phyloP scores from a whole-genome alignment of 2,113 vertebrate species.

The Forbesichthys agassizii region DNA sequence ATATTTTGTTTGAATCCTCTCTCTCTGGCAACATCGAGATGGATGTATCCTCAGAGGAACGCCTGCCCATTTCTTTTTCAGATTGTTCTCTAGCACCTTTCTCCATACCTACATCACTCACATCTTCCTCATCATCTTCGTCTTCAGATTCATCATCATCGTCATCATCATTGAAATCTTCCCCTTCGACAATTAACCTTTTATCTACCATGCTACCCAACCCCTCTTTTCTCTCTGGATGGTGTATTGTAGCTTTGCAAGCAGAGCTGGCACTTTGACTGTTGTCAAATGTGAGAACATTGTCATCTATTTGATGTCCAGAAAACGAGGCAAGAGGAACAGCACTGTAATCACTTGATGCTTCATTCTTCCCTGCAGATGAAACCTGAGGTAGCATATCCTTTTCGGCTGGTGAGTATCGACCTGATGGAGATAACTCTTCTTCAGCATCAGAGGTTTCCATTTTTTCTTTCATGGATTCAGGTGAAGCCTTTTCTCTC shows the following conservation, averaged over 20 bases:
- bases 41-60: constrained; percentile 36
- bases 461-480: constrained; percentile 52
- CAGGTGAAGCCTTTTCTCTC: constrained; percentile 40
- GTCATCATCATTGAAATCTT: constrained; percentile 71
- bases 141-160: constrained; percentile 59
- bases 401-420: constrained; percentile 55
- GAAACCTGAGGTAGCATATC: constrained; percentile 52
- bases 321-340: constrained; percentile 28
- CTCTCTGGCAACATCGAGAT: constrained; percentile 52
- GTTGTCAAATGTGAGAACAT: constrained; percentile 70
- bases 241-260: constrained; percentile 49
- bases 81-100: constrained; percentile 92
- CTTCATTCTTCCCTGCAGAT: constrained; percentile 30
- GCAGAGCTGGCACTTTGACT: constrained; percentile 60
- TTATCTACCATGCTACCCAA: constrained; percentile 62
- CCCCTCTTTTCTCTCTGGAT: constrained; percentile 64
- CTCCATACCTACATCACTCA: constrained; percentile 89
- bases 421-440: constrained; percentile 53
- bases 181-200: constrained; percentile 71
- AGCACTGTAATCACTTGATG: constrained; percentile 28
- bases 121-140: constrained; percentile 65
- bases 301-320: constrained; percentile 67
- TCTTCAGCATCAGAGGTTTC: constrained; percentile 49
- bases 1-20: constrained; percentile 56
- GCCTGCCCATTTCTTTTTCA: constrained; percentile 83